A percentile compares a stretch with the other conserved stretches of the same genome.
phyloP scores from a whole-genome alignment of 2,888 invertebrate species.

The Lumbricus terrestris region DNA sequence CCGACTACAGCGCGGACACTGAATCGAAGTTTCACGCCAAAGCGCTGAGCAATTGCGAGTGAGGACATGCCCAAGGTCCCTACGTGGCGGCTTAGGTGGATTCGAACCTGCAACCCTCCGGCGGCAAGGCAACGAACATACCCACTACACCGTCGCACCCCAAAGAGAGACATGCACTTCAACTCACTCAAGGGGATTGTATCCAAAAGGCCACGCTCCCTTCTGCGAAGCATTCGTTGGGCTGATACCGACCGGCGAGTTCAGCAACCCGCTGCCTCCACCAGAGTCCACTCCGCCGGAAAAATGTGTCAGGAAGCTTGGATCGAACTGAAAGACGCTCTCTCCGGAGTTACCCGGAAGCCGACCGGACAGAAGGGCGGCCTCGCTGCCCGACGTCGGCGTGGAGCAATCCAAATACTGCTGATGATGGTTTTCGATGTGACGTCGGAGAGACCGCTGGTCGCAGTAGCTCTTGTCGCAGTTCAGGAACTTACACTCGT shows the following conservation, averaged over 20 bases:
- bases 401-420: background rate
- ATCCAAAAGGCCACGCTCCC: constrained; percentile 18
- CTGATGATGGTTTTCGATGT: constrained; percentile 74
- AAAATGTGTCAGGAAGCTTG: background rate
- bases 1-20: no score
- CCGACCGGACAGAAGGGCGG: background rate
- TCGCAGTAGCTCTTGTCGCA: constrained; percentile 98
- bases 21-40: no score
- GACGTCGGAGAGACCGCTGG: constrained; percentile 86
- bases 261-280: constrained; percentile 40
- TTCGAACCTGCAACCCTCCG: no score
- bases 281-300: background rate
- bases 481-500: constrained; percentile 91
- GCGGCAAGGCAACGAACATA: no score
- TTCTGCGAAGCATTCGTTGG: background rate
- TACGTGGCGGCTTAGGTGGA: no score
- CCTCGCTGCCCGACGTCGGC: constrained; percentile 5
- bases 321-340: constrained; percentile 13
- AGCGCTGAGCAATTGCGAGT: no score
- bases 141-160: background rate
- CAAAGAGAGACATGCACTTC: background rate
- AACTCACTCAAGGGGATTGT: constrained; percentile 34
- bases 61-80: no score
- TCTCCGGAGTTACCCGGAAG: background rate
- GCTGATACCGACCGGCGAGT: constrained; percentile 43